phyloP scores from a whole-genome alignment of 1,140 invertebrate genomes.

The Holotrichia oblita region DNA sequence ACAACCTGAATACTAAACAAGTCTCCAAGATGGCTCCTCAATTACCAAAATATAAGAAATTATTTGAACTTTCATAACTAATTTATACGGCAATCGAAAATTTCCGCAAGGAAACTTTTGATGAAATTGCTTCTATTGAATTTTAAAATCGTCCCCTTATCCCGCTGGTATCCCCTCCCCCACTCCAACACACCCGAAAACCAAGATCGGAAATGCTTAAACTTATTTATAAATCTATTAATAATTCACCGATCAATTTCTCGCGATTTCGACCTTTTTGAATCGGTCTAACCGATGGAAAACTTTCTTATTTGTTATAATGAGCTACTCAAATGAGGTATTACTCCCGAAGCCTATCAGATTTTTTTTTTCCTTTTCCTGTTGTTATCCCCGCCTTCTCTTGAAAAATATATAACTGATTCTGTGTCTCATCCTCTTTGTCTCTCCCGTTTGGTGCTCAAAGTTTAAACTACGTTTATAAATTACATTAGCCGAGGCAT shows the following conservation, averaged over 20 bases:
- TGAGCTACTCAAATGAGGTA: slow-evolving; percentile 1
- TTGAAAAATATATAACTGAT: too few species aligned
- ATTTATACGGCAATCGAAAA: neutral
- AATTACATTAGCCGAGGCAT: slow-evolving; percentile 32
- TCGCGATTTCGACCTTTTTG: neutral
- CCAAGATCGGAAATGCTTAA: neutral
- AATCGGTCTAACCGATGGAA: neutral
- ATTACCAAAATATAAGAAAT: neutral
- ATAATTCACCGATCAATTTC: slow-evolving; percentile 24
- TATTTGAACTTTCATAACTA: neutral
- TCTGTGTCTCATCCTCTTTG: neutral
- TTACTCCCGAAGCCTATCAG: neutral
- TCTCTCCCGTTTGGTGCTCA: neutral
- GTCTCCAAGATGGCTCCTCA: neutral
- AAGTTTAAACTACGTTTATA: slow-evolving; percentile 35
- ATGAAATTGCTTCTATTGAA: neutral
- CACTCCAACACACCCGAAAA: neutral
- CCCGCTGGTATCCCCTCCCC: too few species aligned
- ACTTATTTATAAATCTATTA: slow-evolving; percentile 23
- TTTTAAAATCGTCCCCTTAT: neutral
- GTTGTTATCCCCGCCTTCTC: neutral
- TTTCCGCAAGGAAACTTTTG: neutral
- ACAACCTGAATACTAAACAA: neutral
- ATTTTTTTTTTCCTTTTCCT: neutral
- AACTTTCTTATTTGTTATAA: slow-evolving; percentile 19